Percentiles rank a stretch among this genome's conserved stretches.
Conservation (phyloP, 2,888 invertebrate genomes). For the Callinectes sapidus region DNA sequence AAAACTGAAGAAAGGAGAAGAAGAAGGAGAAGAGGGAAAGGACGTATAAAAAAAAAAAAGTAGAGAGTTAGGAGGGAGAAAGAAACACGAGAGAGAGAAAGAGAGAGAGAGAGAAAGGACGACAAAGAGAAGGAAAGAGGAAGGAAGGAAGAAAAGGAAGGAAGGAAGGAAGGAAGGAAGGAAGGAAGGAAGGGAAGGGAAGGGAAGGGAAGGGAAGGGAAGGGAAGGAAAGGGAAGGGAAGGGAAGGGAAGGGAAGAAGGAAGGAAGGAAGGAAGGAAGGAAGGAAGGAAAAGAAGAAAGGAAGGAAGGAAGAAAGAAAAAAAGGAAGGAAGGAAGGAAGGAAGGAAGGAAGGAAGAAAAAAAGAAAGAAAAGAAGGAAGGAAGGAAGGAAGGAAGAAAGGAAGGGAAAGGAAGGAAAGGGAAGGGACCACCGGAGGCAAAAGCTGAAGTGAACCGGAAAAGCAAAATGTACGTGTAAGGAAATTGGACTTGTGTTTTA, state of each 20-base stretch:
- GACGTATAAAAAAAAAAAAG: background rate
- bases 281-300: background rate
- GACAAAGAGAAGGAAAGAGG: background rate
- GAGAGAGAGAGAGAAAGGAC: background rate
- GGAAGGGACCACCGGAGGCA: background rate
- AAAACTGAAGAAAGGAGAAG: too few relatives aligned
- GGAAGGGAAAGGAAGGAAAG: background rate
- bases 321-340: background rate
- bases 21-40: background rate
- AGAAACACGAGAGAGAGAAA: background rate
- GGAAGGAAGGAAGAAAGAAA: background rate
- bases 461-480: constrained; percentile 1
- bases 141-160: background rate
- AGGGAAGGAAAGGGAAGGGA: background rate
- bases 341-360: background rate
- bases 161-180: background rate
- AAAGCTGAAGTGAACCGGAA: constrained; percentile 21
- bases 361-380: background rate
- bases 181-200: background rate
- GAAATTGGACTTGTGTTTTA: background rate
- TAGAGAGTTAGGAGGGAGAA: background rate
- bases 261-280: background rate
- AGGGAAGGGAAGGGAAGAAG: background rate
- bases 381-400: background rate
- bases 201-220: background rate